Percentiles rank a stretch among this genome's conserved stretches.
Conservation (phyloP, 1,140 invertebrate genomes). For the Drosophila novamexicana region DNA sequence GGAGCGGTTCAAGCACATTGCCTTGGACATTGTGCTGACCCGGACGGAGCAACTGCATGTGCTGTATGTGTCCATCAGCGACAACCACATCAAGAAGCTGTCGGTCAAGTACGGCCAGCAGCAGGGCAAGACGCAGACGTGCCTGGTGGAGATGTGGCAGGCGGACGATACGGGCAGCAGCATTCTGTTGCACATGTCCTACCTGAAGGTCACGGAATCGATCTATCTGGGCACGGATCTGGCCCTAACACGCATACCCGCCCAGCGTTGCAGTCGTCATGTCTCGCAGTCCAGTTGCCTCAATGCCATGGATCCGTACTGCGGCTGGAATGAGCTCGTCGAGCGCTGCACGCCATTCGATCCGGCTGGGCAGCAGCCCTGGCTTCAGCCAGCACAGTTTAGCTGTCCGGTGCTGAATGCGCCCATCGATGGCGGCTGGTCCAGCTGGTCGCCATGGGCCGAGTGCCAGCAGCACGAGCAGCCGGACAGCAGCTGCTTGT, state of each 20-base stretch:
- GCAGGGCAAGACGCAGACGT: conserved; percentile 88
- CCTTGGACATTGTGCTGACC: conserved; percentile 90
- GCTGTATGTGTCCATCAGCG: conserved; percentile 91
- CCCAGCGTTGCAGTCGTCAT: conserved; percentile 91
- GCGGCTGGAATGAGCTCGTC: conserved; percentile 93
- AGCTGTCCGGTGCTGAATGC: conserved; percentile 87
- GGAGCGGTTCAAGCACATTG: conserved; percentile 92
- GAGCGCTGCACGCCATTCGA: conserved; percentile 89
- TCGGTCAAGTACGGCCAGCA: conserved; percentile 88
- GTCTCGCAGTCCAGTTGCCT: conserved; percentile 89
- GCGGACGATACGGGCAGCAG: conserved; percentile 86
- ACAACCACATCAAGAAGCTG: conserved; percentile 92
- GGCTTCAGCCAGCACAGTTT: conserved; percentile 89
- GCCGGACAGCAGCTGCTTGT: conserved; percentile 87
- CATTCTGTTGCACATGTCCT: conserved; percentile 88
- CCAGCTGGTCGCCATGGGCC: conserved; percentile 89
- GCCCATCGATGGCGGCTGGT: conserved; percentile 92
- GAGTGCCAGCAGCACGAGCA: conserved; percentile 86
- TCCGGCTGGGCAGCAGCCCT: conserved; percentile 87
- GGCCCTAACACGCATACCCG: conserved; percentile 89
- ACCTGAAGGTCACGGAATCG: conserved; percentile 92
- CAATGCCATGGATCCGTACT: conserved; percentile 95
- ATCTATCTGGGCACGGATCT: conserved; percentile 92
- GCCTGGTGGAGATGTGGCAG: conserved; percentile 94
- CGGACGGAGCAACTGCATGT: conserved; percentile 89